These are phyloP conservation scores for Abramis brama DNA, from an alignment of 2,113 vertebrate species.

Conservation along the genomic window DNA sequence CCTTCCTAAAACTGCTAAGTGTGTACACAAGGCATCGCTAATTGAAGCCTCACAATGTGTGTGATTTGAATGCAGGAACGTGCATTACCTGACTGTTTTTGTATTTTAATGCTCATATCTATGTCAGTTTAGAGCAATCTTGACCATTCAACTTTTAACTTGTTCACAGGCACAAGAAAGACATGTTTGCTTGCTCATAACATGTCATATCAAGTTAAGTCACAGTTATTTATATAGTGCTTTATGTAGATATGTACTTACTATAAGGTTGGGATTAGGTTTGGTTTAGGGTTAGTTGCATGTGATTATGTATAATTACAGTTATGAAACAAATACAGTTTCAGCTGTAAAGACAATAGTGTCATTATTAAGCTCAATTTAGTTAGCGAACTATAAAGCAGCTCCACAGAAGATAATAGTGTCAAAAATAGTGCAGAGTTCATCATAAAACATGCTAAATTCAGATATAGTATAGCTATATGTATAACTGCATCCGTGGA, in stretches of 20 bases:
- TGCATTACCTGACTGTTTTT: neutral
- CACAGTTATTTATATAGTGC: too few species aligned
- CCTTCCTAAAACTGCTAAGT: conserved; percentile 1
- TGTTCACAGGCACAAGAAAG: too few species aligned
- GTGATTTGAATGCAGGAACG: neutral
- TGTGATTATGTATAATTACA: too few species aligned
- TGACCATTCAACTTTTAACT: too few species aligned
- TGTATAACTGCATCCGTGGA: neutral
- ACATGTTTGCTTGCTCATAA: neutral
- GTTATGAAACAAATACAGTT: neutral
- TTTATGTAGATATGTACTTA: neutral
- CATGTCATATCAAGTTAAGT: neutral
- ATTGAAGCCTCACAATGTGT: conserved; percentile 9
- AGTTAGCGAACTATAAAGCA: neutral
- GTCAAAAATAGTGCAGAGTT: neutral
- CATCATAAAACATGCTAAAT: neutral
- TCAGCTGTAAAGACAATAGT: neutral
- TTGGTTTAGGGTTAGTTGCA: too few species aligned
- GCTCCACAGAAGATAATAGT: neutral
- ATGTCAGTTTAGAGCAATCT: too few species aligned
- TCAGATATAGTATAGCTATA: neutral
- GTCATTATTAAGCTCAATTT: neutral
- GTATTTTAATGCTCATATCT: neutral
- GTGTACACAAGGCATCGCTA: neutral
- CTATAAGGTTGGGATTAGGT: too few species aligned